phyloP scores from a whole-genome alignment of 2,113 vertebrate genomes.

The Eublepharis macularius region DNA sequence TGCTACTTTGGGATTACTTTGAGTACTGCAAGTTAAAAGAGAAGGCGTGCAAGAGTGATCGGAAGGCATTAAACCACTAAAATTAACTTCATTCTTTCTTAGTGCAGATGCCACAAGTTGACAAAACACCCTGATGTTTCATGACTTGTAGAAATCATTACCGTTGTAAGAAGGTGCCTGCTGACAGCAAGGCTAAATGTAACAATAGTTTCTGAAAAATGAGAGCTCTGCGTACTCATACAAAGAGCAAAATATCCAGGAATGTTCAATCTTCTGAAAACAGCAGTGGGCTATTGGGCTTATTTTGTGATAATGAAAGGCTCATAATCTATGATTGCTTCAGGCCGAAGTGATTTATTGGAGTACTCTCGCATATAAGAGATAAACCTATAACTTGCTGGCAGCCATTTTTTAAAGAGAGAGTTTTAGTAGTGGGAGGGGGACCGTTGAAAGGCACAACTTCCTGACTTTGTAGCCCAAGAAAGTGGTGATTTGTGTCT shows the following conservation, averaged over 20 bases:
- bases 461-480: constrained; percentile 62
- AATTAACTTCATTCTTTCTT: constrained; percentile 59
- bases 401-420: constrained; percentile 59
- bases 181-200: constrained; percentile 57
- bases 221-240: constrained; percentile 44
- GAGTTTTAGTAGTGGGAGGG: constrained; percentile 47
- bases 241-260: constrained; percentile 56
- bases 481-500: constrained; percentile 62
- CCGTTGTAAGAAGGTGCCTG: constrained; percentile 42
- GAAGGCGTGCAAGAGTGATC: constrained; percentile 51
- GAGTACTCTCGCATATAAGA: constrained; percentile 59
- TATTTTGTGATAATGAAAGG: constrained; percentile 77
- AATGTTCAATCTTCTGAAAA: constrained; percentile 73
- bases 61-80: constrained; percentile 57
- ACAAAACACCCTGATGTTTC: constrained; percentile 41
- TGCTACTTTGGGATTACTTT: constrained; percentile 41
- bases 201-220: constrained; percentile 60
- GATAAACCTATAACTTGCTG: constrained; percentile 71
- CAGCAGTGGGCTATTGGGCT: constrained; percentile 68
- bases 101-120: constrained; percentile 39
- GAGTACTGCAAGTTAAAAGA: constrained; percentile 52
- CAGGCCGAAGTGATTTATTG: constrained; percentile 77
- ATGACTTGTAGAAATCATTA: constrained; percentile 49
- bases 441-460: constrained; percentile 50
- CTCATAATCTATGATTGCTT: constrained; percentile 73